These are phyloP conservation scores for Lepeophtheirus salmonis DNA, from an alignment of 1,140 invertebrate genomes.

Conservation along the genomic window DNA sequence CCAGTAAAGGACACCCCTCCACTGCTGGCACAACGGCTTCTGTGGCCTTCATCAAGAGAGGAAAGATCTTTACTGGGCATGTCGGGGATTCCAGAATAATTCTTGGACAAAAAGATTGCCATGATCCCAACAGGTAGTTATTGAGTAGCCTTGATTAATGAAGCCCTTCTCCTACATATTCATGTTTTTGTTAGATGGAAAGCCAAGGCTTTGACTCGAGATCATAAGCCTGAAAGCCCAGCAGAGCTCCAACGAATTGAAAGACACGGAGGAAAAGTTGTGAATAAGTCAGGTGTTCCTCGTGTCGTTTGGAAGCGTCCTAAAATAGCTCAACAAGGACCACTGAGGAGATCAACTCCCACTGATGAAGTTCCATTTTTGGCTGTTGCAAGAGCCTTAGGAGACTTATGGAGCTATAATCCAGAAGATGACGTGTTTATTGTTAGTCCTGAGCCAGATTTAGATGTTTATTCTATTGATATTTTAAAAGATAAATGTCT, in stretches of 20 bases:
- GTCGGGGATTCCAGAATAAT: conserved; percentile 91
- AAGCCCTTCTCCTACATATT: not conserved
- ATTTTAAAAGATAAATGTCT: conserved; percentile 58
- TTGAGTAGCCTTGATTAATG: conserved; percentile 4
- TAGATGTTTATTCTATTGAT: conserved; percentile 64
- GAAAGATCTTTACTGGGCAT: conserved; percentile 91
- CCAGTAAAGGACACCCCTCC: conserved; percentile 71
- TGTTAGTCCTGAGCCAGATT: conserved; percentile 92
- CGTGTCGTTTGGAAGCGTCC: conserved; percentile 92
- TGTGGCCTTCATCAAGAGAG: conserved; percentile 74
- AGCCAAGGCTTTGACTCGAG: conserved; percentile 55
- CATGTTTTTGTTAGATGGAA: conserved; percentile 37
- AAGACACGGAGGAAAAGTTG: conserved; percentile 54
- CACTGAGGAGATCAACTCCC: conserved; percentile 55
- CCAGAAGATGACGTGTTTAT: conserved; percentile 68
- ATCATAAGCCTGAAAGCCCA: conserved; percentile 87
- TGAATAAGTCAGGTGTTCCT: conserved; percentile 70
- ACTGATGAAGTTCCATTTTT: conserved; percentile 92
- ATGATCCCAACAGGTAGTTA: conserved; percentile 18
- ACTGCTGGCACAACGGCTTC: conserved; percentile 92
- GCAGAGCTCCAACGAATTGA: conserved; percentile 66
- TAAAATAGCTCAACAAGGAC: conserved; percentile 39
- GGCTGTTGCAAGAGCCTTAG: conserved; percentile 79
- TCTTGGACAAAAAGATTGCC: conserved; percentile 50
- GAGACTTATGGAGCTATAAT: conserved; percentile 94